Base-by-base conservation (phyloP, 2,888 invertebrate species). In the Leptinotarsa juncta region DNA sequence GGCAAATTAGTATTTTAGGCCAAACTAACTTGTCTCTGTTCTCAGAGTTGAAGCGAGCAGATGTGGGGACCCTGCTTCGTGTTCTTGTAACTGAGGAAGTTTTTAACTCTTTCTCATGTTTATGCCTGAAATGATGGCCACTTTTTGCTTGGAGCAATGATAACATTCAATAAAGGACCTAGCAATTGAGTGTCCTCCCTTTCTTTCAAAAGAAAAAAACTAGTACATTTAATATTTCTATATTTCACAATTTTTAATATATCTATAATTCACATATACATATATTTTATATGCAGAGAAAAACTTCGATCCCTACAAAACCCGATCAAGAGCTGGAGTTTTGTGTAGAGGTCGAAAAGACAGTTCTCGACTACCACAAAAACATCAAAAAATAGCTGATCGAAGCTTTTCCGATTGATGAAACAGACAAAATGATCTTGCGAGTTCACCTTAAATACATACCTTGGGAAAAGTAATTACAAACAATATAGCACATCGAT, bases 241-340 rank as follows among this genome's bases (percentile, higher is more conserved):
- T 87, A 86, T 86, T 86, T 86, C 86, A 86, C 86, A 86, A 85
- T 85, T 85, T 84, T 84, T 85, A 84, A 85, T 86, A 86, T 86
- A 85, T 85, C 85, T 85, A 85, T 75, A 68, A 77, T 85, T 86
- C 85, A 86, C 86, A 86, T 85, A 84, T 86, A 86, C 85, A 85
- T 85, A 85, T 84, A 85, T 84, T 81, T 83, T 81, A 83, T 83
- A 82, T 83, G 78, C 74, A 79, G 67, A 79, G 81, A 80, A 80
- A 78, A 78, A 76, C 71, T 75, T 75, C 78, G 78, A 75, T 72
- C 60, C 70, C 74, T 67, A 65, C 71, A 32, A 67, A 75, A 75
- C 66, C 66, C 55, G 51, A 65, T 62, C 18, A 71, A 70, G 67
- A 65, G 53, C 67, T 72, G 62, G 69, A 50, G 71, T 72, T 71